Evolutionary conservation across 2,888 invertebrate genomes (phyloP), one percentile per base, ranked within the genome.

Genomic region (Melanchra persicariae): DNA sequence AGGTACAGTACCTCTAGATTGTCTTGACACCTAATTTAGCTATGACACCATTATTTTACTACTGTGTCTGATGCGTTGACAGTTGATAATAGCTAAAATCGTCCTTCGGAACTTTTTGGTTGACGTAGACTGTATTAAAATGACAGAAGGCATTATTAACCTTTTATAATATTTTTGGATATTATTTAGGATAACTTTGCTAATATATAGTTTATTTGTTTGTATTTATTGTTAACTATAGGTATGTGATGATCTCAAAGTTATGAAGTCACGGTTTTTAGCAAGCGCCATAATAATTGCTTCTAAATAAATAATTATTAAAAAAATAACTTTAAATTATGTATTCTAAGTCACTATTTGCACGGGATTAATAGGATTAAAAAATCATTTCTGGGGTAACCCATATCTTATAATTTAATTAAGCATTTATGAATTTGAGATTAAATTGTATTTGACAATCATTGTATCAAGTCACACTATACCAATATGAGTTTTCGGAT

Each of bases 171-270:
- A 61, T 61, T 52, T 60, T 77, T 51, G 51, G 49, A 63, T 60
- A 65, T 57, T 57, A 60, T 72, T 40, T 60, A 74, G 51, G 54
- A 47, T 70, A 68, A 61, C 54, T 68, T 68, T 37, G 49, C 49
- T 78, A 74, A 62, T 52, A 68, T 72, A 70, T 69, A 64, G 71
- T 59, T 78, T 63, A 22, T 70, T 74, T 74, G 59, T 62, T 70
- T 7, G 54, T 83, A 74, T 78, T 79, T 85, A 79, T 82, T 82
- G 40, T 82, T 71, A 69, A 66, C 63, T 66, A 52, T 79, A 77
- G 76, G 58, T 77, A 78, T 79, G 72, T 78, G 75, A 82, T 87
- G 87, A 86, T 87, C 87, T 88, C 85, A 87, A 77, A 70, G 58
- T 61, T 77, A 76, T 67, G 74, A 72, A 85, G 74, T 74, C 82